phyloP scores from a whole-genome alignment of 1,140 invertebrate species.

The Sipha flava region DNA sequence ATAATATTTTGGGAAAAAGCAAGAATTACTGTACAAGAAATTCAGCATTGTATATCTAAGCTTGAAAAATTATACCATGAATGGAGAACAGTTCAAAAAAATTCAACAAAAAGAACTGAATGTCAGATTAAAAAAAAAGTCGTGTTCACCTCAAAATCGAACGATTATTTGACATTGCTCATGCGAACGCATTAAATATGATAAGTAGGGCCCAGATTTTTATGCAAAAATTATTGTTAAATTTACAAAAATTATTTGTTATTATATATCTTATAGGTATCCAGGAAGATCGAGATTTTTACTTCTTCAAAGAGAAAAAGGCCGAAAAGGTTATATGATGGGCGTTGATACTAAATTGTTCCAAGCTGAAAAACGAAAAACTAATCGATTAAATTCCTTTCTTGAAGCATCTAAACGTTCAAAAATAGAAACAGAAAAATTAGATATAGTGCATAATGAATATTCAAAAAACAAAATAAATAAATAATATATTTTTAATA shows the following conservation, averaged over 20 bases:
- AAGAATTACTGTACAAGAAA: background rate
- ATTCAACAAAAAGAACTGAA: too few relatives aligned
- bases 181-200: slow-evolving; percentile 36
- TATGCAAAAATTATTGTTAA: slow-evolving; percentile 33
- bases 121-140: slow-evolving; percentile 33
- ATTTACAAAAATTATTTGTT: too few relatives aligned
- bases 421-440: background rate
- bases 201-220: slow-evolving; percentile 21
- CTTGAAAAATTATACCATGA: too few relatives aligned
- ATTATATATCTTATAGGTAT: background rate
- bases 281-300: slow-evolving; percentile 12
- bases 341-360: background rate
- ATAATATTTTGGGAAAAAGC: slow-evolving; percentile 20
- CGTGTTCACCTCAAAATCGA: slow-evolving; percentile 30
- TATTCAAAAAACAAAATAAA: too few relatives aligned
- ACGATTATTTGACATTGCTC: slow-evolving; percentile 40
- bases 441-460: background rate
- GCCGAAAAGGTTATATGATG: background rate
- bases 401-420: background rate
- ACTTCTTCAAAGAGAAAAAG: background rate
- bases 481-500: too few relatives aligned
- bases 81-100: too few relatives aligned
- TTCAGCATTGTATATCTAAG: too few relatives aligned
- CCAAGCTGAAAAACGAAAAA: background rate
- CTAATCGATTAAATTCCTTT: background rate